Conservation (phyloP, 1,140 invertebrate genomes). For the Pygmarrhopalites habei region DNA sequence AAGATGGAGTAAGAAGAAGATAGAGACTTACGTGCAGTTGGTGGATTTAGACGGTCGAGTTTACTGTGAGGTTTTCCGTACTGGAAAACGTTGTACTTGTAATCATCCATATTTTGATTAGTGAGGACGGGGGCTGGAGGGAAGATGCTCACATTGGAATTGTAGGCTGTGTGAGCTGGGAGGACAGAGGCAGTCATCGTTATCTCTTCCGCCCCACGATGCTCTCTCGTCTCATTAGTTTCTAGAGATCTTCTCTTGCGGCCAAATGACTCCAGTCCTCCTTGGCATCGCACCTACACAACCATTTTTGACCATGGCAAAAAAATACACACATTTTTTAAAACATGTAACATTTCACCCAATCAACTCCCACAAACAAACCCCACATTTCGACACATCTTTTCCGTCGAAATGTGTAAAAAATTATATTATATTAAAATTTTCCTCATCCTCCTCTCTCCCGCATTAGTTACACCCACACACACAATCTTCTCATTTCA, state of each 20-base stretch:
- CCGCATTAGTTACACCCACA: too few species aligned
- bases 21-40: background rate
- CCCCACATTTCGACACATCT: too few species aligned
- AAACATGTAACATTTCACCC: too few species aligned
- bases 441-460: too few species aligned
- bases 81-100: slow-evolving; percentile 27
- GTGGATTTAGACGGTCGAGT: background rate
- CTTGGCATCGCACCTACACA: slow-evolving; percentile 41
- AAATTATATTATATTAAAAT: too few species aligned
- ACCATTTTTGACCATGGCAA: background rate
- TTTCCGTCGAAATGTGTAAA: too few species aligned
- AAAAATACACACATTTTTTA: background rate
- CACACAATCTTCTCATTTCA: too few species aligned
- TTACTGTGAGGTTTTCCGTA: slow-evolving; percentile 18
- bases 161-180: too few species aligned
- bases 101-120: slow-evolving; percentile 6
- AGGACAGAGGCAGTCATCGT: slow-evolving; percentile 12
- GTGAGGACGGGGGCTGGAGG: slow-evolving; percentile 18
- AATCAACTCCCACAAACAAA: too few species aligned
- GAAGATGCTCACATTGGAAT: slow-evolving; percentile 11
- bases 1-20: too few species aligned
- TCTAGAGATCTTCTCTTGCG: slow-evolving; percentile 35
- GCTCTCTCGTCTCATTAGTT: slow-evolving; percentile 34
- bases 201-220: slow-evolving; percentile 21
- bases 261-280: slow-evolving; percentile 44